A percentile compares a stretch with the other conserved stretches of the same genome.
These are phyloP conservation scores for Gallirallus australis DNA, from an alignment of 2,797 vertebrate species.

Conservation along the genomic window DNA sequence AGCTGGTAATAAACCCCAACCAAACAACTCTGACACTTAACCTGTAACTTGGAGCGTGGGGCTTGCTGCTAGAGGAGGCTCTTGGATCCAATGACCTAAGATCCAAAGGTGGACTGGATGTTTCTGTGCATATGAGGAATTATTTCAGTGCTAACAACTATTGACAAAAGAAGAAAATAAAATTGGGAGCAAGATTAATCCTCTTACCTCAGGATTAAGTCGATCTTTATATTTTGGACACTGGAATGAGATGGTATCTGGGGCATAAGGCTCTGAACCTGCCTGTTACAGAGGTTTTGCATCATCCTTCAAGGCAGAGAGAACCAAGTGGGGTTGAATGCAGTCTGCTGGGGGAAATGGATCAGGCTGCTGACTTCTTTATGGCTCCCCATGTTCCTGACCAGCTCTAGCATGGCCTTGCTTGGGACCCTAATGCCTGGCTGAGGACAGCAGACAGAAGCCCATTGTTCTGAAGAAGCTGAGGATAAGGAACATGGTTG, in stretches of 20 bases:
- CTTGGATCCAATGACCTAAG: background rate
- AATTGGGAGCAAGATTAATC: background rate
- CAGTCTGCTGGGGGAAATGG: background rate
- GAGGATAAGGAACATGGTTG: background rate
- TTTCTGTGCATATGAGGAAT: background rate
- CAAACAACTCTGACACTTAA: background rate
- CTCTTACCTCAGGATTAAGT: background rate
- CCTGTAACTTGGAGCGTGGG: background rate
- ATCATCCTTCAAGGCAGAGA: background rate
- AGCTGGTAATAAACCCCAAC: background rate
- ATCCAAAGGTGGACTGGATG: background rate
- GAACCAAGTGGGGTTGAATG: background rate
- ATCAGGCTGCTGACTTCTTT: background rate
- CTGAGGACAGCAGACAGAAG: background rate
- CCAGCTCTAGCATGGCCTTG: accelerated
- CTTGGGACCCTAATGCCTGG: background rate
- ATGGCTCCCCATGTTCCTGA: background rate
- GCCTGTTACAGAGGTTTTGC: background rate
- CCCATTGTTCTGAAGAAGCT: background rate
- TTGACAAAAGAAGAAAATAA: background rate
- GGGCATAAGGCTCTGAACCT: background rate
- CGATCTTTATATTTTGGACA: background rate
- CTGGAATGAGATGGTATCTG: background rate
- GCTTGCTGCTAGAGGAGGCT: background rate
- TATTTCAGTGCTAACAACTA: background rate